Evolutionary conservation across 2,888 invertebrate genomes (phyloP).

Genomic region (Drosophila subsilvestris): DNA sequence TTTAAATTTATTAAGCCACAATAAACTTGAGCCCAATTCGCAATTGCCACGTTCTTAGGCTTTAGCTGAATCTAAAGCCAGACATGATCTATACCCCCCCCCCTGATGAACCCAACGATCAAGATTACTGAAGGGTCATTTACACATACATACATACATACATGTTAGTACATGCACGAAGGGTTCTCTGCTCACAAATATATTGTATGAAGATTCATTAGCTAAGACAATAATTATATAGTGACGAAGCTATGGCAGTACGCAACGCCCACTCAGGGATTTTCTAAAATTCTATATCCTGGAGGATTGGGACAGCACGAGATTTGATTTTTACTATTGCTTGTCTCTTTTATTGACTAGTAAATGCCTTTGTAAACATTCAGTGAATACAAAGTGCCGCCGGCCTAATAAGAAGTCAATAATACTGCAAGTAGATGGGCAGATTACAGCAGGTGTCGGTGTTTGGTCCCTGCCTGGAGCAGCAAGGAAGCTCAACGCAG

Average conservation of each 20-base stretch:
- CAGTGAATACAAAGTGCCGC: not conserved
- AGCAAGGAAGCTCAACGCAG: not conserved
- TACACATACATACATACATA: conserved; percentile 3
- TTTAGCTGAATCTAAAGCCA: conserved; percentile 19
- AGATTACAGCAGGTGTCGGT: not conserved
- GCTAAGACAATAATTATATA: not conserved
- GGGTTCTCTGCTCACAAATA: too few relatives aligned
- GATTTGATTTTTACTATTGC: too few relatives aligned
- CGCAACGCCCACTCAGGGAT: too few relatives aligned
- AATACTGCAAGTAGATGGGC: not conserved
- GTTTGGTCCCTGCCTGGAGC: not conserved
- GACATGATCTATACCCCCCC: conserved; percentile 8
- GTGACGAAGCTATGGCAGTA: not conserved
- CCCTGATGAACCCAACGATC: conserved; percentile 28
- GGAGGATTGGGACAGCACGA: too few relatives aligned
- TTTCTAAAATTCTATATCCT: too few relatives aligned
- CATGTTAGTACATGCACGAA: not conserved
- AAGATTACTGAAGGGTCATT: conserved; percentile 20
- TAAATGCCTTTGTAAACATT: not conserved
- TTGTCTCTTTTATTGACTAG: not conserved
- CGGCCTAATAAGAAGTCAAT: not conserved
- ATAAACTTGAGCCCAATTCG: conserved; percentile 74
- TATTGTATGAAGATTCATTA: too few relatives aligned
- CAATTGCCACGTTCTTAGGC: conserved; percentile 68
- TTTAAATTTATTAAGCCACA: conserved; percentile 81